A percentile compares a stretch with the other conserved stretches of the same genome.
Evolutionary conservation across 1,140 invertebrate species (phyloP).

Genomic region (Hydropsyche tenuis): DNA sequence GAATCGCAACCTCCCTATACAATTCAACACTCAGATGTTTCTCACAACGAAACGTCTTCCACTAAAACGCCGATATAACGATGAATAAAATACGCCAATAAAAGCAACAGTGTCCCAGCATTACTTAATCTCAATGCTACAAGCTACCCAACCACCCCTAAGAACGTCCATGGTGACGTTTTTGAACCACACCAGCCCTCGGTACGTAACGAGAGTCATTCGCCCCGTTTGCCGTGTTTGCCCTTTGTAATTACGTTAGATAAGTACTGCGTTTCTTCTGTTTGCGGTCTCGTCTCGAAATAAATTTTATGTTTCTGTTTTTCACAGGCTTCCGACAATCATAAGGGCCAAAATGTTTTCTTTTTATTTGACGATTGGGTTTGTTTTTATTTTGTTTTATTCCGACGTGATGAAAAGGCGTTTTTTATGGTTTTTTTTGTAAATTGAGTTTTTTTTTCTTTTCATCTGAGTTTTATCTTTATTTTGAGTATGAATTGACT

Average conservation of each 20-base stretch:
- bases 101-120: constrained; percentile 7
- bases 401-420: too few relatives aligned
- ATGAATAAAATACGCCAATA: constrained; percentile 15
- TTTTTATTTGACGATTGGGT: too few relatives aligned
- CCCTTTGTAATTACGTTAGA: constrained; percentile 15
- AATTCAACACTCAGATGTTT: too few relatives aligned
- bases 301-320: constrained; percentile 19
- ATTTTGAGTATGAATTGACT: too few relatives aligned
- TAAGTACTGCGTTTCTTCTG: constrained; percentile 11
- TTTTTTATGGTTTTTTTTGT: too few relatives aligned
- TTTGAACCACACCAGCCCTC: not conserved
- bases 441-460: too few relatives aligned
- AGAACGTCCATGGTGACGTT: not conserved
- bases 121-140: constrained; percentile 21
- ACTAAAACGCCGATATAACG: not conserved
- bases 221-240: constrained; percentile 11
- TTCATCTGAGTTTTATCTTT: too few relatives aligned
- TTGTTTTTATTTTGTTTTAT: too few relatives aligned
- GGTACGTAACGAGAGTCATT: constrained; percentile 8
- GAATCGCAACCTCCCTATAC: too few relatives aligned
- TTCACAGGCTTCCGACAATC: not conserved
- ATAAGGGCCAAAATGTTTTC: not conserved
- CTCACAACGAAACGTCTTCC: too few relatives aligned
- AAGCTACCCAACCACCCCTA: not conserved
- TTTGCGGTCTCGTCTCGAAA: not conserved